phyloP scores from a whole-genome alignment of 1,140 invertebrate genomes.

The fruit fly (Drosophila melanogaster) region Release_6_plus_ISO1_MT NT_037436.4:6645001-6645500 shows the following conservation, averaged over 20 bases:
- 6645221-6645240: no score
- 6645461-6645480: conserved; percentile 67
- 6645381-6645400: conserved; percentile 22
- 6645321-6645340: background rate
- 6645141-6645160: background rate
- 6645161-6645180: background rate
- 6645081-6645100: background rate
- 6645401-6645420: conserved; percentile 45
- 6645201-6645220: background rate
- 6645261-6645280: no score
- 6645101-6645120: background rate
- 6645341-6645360: background rate
- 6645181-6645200: background rate
- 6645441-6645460: conserved; percentile 74
- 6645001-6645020: conserved; percentile 5
- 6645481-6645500: conserved; percentile 23
- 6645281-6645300: no score
- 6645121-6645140: background rate
- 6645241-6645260: no score
- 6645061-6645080: background rate
- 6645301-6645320: no score
- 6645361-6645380: conserved; percentile 2
- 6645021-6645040: conserved; percentile 1
- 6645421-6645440: conserved; percentile 69
- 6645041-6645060: conserved; percentile 2